Base-by-base conservation (phyloP, 2,113 vertebrate species). In the Balaeniceps rex region DNA sequence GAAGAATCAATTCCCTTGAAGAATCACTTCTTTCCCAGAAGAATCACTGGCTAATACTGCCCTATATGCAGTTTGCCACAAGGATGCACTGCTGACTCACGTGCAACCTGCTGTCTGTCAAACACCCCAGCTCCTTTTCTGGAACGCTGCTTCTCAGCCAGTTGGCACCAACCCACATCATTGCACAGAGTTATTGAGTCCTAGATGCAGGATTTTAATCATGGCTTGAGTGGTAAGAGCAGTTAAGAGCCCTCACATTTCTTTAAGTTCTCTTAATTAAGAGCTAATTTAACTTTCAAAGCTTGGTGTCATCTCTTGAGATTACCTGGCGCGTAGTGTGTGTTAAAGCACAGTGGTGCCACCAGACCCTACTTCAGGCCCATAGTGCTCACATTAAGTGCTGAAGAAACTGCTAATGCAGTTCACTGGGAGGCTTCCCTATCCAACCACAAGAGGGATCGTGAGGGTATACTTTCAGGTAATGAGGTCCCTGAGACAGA, bases 231-330 rank as follows among this genome's bases (percentile, higher is more conserved):
- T n/a, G 44, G 49, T 28, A 58, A 91, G 82, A 91, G 85, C 63
- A 83, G 63, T 83, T 87, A 83, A 95, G 94, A 97, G 71, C 79
- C 58, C 92, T 97, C 79, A 55, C 22, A 4, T 89, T 91, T 91
- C 94, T 85, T 90, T 74, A 93, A 94, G 76, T 54, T 90, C 85
- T 94, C 90, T 96, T 92, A 96, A 97, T 96, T 96, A 95, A 83
- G 76, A 83, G 33, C 64, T 83, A 88, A 94, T 96, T 93, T 79
- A 46, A 42, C 26, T 65, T 93, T 8, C 84, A 66, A 83, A 89
- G 63, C 68, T 88, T 94, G 23, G 57, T 0, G 0, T 51, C 76
- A 33, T 58, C 92, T 88, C 60, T 46, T 38, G 84, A 88, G 66
- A n/a, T 60, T 34, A 9, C 71, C 68, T 76, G 34, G 82, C 3